Evolutionary conservation across 1,140 invertebrate genomes (phyloP), one percentile per base, ranked within the genome.

Genomic region (Caenorhabditis brenneri): DNA sequence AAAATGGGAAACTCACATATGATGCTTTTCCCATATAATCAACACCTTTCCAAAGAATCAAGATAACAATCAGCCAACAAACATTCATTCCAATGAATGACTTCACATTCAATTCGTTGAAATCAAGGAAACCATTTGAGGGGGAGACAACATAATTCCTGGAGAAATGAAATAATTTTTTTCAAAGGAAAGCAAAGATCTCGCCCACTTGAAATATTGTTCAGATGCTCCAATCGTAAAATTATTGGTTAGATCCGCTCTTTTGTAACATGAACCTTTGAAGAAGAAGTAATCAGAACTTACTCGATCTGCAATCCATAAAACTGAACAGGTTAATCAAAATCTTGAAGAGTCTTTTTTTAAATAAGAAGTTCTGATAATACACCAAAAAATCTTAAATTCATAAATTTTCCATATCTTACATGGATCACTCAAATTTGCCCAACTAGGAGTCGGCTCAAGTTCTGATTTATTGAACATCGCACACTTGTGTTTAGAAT

Each of bases 1-100:
- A 39, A n/a, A 12, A 31, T 15, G 55, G 16, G n/a, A 80, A 16
- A 24, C 80, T 81, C n/a, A 81, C 80, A 39, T 81, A 81, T 16
- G 80, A 53, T n/a, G 65, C 65, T 31, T 74, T 74, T 42, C 65
- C 65, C 65, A 74, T 74, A 2, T 74, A 74, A 15, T 42, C 65
- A 16, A 74, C 65, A 42, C 65, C 65, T 24, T 74, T 39, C 65
- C 65, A 74, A 16, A 74, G 24, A 12, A 74, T 74, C 29, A 74
- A 42, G 24, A 46, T 15, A 15, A 74, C 65, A 24, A 74, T 74
- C 2, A 74, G 3, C 65, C 65, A 74, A 46, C 65, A 74, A 1
- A 46, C 36, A 74, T 74, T 74, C 36, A 74, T 42, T 42, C 65
- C 65, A 42, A 42, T 15, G 15, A 74, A 74, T 3, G 65, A 74